Conservation (phyloP, 1,140 invertebrate species). For the Apis laboriosa region DNA sequence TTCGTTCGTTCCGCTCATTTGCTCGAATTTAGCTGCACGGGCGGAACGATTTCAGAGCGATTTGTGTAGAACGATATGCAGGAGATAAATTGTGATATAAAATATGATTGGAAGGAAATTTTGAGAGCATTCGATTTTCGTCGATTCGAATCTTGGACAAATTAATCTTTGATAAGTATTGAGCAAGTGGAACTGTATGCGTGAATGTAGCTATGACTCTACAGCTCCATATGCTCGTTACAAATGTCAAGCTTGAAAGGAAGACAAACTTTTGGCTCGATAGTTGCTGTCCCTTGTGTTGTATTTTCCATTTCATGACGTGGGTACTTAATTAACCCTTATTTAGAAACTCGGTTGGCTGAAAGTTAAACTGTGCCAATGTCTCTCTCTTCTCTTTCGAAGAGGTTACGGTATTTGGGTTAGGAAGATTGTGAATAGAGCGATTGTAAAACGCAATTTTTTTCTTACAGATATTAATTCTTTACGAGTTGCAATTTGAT, state of each 20-base stretch:
- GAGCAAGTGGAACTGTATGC: background rate
- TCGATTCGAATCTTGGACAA: background rate
- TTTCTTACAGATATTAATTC: no score
- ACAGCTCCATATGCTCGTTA: background rate
- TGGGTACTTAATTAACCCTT: background rate
- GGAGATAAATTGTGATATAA: no score
- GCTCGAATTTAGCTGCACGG: no score
- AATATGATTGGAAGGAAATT: no score
- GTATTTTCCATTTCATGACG: conserved; percentile 14
- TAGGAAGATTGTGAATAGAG: background rate
- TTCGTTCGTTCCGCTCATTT: background rate
- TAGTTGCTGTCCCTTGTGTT: conserved; percentile 4
- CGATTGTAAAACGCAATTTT: no score
- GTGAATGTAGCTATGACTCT: background rate
- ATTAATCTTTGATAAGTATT: background rate
- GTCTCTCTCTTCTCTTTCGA: background rate
- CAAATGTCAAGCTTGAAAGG: conserved; percentile 17
- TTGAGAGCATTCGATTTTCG: background rate
- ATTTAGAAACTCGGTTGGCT: background rate
- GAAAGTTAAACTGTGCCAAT: conserved; percentile 10
- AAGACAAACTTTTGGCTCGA: conserved; percentile 30
- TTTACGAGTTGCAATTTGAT: no score
- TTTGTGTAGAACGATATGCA: background rate
- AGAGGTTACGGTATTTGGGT: background rate
- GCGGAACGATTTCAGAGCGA: background rate